Conservation (phyloP, 2,888 invertebrate species). For the Schrankia costaestrigalis region DNA sequence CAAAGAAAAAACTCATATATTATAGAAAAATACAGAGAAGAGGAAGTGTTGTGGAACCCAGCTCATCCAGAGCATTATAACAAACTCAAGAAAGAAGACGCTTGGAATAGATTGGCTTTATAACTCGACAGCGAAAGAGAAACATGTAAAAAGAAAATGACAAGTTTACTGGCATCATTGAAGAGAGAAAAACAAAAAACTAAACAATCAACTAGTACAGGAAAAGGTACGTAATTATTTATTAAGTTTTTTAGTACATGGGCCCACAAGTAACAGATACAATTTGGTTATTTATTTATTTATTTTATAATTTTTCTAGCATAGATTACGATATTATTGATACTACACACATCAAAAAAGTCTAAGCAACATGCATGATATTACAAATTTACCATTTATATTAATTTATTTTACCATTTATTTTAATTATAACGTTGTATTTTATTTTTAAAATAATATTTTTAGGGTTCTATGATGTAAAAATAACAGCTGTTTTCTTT, state of each 20-base stretch:
- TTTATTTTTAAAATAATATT: no score
- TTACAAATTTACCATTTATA: no score
- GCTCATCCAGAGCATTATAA: constrained; percentile 24
- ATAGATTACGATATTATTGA: constrained; percentile 9
- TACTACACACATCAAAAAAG: no score
- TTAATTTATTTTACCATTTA: no score
- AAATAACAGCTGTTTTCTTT: no score
- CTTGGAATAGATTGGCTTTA: constrained; percentile 25
- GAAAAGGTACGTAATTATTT: constrained; percentile 15
- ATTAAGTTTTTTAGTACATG: constrained; percentile 9
- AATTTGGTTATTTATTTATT: constrained; percentile 5
- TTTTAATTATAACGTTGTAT: no score
- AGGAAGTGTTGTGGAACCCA: constrained; percentile 24
- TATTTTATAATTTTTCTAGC: constrained; percentile 5
- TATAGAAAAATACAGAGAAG: constrained; percentile 27
- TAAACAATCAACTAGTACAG: constrained; percentile 24
- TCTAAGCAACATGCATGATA: no score
- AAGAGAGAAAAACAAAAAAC: constrained; percentile 22
- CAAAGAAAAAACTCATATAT: constrained; percentile 25
- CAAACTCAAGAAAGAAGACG: constrained; percentile 30
- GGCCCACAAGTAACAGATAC: constrained; percentile 6
- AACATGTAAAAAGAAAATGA: no score
- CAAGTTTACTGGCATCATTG: constrained; percentile 19
- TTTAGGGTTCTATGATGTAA: no score
- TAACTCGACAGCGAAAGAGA: no score